Percentiles rank a stretch among this genome's conserved stretches.
Conservation (phyloP, 2,797 vertebrate genomes). For the Halcyon chelicuti region DNA sequence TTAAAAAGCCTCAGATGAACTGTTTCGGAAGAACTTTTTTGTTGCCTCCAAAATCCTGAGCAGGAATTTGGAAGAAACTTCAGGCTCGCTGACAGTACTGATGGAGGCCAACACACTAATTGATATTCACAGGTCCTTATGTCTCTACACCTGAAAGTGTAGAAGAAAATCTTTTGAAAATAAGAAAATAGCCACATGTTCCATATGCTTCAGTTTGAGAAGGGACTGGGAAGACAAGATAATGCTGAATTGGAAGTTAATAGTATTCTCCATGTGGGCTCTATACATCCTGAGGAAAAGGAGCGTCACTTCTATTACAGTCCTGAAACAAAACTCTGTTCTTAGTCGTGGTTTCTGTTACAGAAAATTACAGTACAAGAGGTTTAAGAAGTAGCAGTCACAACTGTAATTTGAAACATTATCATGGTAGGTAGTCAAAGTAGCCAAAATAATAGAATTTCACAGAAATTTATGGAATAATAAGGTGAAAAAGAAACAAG, state of each 20-base stretch:
- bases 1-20: not conserved
- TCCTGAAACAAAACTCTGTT: not conserved
- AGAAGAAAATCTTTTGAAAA: not conserved
- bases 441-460: not conserved
- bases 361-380: not conserved
- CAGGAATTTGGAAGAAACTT: not conserved
- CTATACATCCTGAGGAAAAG: not conserved
- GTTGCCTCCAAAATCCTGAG: not conserved
- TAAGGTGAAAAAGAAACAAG: not conserved
- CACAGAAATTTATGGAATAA: not conserved
- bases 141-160: not conserved
- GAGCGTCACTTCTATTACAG: not conserved
- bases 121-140: not conserved
- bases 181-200: not conserved
- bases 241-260: not conserved
- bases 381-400: not conserved
- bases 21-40: not conserved
- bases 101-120: not conserved
- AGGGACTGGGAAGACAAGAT: not conserved
- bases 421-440: not conserved
- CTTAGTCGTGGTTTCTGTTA: not conserved
- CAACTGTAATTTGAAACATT: not conserved
- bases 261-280: not conserved
- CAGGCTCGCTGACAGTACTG: not conserved
- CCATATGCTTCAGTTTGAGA: not conserved